Conservation (phyloP, 2,888 invertebrate species). For the Linnaemya tessellans region DNA sequence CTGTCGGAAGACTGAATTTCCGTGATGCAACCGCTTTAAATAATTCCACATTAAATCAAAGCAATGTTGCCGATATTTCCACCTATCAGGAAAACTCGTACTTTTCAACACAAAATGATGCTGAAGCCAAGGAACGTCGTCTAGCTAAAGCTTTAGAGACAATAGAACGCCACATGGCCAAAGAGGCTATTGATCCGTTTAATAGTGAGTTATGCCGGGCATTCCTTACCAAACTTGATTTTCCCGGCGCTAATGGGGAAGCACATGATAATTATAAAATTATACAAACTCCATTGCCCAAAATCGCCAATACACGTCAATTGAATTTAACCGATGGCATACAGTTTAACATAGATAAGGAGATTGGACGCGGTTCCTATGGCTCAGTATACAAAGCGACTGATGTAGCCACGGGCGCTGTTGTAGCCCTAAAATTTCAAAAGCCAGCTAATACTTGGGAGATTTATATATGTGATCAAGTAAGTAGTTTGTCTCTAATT, state of each 20-base stretch:
- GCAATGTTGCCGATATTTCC: conserved; percentile 79
- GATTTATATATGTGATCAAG: conserved; percentile 91
- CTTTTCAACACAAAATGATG: conserved; percentile 82
- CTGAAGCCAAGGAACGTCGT: conserved; percentile 81
- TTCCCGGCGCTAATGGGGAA: conserved; percentile 86
- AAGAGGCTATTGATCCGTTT: conserved; percentile 90
- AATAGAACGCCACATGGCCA: conserved; percentile 81
- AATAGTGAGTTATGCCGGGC: conserved; percentile 88
- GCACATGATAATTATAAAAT: conserved; percentile 85
- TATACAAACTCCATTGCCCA: conserved; percentile 86
- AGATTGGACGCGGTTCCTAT: conserved; percentile 93
- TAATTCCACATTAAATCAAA: conserved; percentile 69
- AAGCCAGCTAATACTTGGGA: conserved; percentile 97
- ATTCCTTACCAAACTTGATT: conserved; percentile 89
- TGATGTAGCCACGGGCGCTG: conserved; percentile 79
- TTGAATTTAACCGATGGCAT: conserved; percentile 85
- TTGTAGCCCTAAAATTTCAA: conserved; percentile 92
- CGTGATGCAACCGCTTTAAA: conserved; percentile 76
- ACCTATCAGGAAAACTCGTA: conserved; percentile 83
- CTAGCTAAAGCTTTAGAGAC: conserved; percentile 81
- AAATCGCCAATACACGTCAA: conserved; percentile 85
- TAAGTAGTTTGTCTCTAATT: conserved; percentile 42
- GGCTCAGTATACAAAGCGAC: conserved; percentile 89
- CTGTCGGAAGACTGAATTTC: conserved; percentile 80
- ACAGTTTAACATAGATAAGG: conserved; percentile 88